Percentiles rank a stretch among this genome's conserved stretches.
phyloP scores from a whole-genome alignment of 2,888 invertebrate species.

The Chaetoderma sp. region DNA sequence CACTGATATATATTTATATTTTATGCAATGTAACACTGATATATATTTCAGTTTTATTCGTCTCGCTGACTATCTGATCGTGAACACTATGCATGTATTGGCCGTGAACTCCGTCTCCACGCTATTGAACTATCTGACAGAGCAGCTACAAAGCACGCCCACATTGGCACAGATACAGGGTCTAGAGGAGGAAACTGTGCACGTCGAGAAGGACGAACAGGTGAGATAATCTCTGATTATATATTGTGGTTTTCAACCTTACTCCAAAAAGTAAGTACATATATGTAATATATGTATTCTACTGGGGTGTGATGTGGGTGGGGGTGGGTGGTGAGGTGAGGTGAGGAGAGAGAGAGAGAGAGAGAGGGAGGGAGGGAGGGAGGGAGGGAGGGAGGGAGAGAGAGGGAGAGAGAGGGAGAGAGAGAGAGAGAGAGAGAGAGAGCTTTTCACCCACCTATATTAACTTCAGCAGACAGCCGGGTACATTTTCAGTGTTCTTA shows the following conservation, averaged over 20 bases:
- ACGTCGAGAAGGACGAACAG: conserved; percentile 26
- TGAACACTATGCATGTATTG: conserved; percentile 70
- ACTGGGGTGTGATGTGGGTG: too few relatives aligned
- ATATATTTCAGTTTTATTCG: conserved; percentile 70
- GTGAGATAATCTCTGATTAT: too few relatives aligned
- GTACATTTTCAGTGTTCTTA: too few relatives aligned
- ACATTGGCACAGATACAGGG: conserved; percentile 63
- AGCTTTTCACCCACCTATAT: too few relatives aligned
- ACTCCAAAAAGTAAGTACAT: too few relatives aligned
- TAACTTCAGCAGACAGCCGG: too few relatives aligned
- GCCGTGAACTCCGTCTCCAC: conserved; percentile 70
- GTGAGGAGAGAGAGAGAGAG: conserved; percentile 13
- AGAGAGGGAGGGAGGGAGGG: conserved; percentile 31
- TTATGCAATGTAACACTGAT: too few relatives aligned
- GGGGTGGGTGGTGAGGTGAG: too few relatives aligned
- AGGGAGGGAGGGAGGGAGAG: conserved; percentile 33
- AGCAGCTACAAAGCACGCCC: conserved; percentile 68
- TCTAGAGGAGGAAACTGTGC: conserved; percentile 41
- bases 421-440: too few relatives aligned
- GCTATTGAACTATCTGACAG: conserved; percentile 66
- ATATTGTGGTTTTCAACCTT: too few relatives aligned
- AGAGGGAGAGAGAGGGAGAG: conserved; percentile 24
- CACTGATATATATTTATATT: too few relatives aligned
- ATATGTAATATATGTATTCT: too few relatives aligned
- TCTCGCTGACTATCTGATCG: conserved; percentile 69